A percentile compares a stretch with the other conserved stretches of the same genome.
Evolutionary conservation across 2,797 vertebrate species (phyloP).

Genomic region (Brotogeris chrysoptera): DNA sequence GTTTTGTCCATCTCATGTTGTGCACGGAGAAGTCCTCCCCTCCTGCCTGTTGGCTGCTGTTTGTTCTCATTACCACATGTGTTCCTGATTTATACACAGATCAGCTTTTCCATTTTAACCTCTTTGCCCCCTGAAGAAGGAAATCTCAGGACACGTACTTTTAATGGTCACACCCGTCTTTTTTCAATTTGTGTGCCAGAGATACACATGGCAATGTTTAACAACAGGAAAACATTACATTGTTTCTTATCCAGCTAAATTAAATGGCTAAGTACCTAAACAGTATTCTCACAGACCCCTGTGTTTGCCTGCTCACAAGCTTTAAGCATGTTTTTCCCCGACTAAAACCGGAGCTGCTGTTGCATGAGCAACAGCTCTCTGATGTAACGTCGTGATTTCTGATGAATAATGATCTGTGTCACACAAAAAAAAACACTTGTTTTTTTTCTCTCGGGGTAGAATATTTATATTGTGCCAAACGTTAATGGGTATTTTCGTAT

Average conservation of each 20-base stretch:
- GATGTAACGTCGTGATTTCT: not conserved
- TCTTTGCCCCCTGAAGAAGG: slow-evolving; percentile 62
- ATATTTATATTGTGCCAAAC: slow-evolving; percentile 60
- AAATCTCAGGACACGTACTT: slow-evolving; percentile 46
- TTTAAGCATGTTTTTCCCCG: slow-evolving; percentile 7
- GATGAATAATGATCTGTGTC: slow-evolving; percentile 12
- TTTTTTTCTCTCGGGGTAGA: slow-evolving; percentile 29
- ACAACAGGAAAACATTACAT: slow-evolving; percentile 59
- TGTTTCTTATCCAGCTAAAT: slow-evolving; percentile 53
- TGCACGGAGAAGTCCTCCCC: not conserved
- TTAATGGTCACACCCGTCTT: slow-evolving; percentile 58
- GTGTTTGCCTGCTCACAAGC: not conserved
- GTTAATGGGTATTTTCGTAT: slow-evolving; percentile 15
- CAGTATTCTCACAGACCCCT: slow-evolving; percentile 2
- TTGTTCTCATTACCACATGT: slow-evolving; percentile 58
- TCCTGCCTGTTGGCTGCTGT: slow-evolving; percentile 46
- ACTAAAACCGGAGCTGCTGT: slow-evolving; percentile 17
- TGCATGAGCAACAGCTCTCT: not conserved
- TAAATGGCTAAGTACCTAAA: slow-evolving; percentile 48
- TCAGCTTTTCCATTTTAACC: slow-evolving; percentile 56
- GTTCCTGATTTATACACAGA: slow-evolving; percentile 49
- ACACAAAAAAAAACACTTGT: slow-evolving; percentile 9
- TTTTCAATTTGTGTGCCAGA: slow-evolving; percentile 59
- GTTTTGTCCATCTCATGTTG: not conserved
- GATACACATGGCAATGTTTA: slow-evolving; percentile 65